A percentile compares a stretch with the other conserved stretches of the same genome.
Conservation (phyloP, 2,888 invertebrate species). For the Pyrrhosoma nymphula region DNA sequence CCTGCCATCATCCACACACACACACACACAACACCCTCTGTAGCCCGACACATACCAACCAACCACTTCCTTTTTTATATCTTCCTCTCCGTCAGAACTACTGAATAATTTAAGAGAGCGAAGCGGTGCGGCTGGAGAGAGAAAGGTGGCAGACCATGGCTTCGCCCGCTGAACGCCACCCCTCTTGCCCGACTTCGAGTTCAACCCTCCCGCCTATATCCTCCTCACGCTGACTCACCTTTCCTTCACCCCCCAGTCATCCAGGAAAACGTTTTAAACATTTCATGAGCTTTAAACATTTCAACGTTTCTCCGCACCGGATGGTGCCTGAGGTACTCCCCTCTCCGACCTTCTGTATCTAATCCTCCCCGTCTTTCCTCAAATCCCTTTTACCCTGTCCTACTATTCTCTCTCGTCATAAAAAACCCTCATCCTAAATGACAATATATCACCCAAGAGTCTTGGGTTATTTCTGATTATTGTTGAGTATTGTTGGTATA, state of each 20-base stretch:
- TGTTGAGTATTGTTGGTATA: no score
- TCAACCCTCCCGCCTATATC: background rate
- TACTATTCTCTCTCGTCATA: no score
- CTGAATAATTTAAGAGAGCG: background rate
- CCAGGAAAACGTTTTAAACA: background rate
- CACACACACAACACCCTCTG: background rate
- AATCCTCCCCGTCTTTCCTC: background rate
- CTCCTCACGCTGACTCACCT: no score
- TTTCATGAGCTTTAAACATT: constrained; percentile 16
- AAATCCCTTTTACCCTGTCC: no score
- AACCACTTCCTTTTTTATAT: background rate
- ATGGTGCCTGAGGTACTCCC: background rate
- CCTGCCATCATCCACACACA: background rate
- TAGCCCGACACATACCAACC: background rate
- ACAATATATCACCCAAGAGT: no score
- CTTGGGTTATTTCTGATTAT: no score
- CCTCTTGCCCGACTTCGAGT: background rate
- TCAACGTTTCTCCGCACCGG: background rate
- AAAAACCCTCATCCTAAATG: no score
- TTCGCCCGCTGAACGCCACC: background rate
- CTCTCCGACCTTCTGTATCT: background rate
- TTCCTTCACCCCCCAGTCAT: background rate
- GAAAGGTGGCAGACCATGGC: background rate
- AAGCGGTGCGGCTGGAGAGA: background rate
- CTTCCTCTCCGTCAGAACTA: background rate